These are phyloP conservation scores for Bostrychus sinensis DNA, from an alignment of 2,113 vertebrate species.

Conservation along the genomic window DNA sequence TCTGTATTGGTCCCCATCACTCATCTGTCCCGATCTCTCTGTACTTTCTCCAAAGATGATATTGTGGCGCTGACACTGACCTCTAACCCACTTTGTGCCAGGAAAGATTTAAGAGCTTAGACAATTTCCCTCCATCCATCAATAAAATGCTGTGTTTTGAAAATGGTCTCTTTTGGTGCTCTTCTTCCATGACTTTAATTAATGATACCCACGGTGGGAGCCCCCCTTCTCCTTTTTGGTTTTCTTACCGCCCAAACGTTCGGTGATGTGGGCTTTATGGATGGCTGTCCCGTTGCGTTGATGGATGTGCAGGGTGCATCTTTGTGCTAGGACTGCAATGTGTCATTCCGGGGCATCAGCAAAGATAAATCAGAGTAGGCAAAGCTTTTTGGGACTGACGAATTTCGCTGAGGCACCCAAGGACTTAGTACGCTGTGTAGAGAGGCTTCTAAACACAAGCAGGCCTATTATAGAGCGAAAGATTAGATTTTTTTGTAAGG, in stretches of 20 bases:
- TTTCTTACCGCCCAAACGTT: background rate
- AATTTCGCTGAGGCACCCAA: constrained; percentile 10
- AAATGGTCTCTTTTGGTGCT: background rate
- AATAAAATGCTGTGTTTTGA: background rate
- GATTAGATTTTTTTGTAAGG: background rate
- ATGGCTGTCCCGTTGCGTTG: constrained; percentile 19
- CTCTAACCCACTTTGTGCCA: background rate
- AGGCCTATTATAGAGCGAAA: background rate
- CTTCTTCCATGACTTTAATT: background rate
- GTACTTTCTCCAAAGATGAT: background rate
- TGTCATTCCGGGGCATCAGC: background rate
- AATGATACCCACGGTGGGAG: background rate
- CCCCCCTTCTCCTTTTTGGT: background rate
- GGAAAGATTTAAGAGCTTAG: background rate
- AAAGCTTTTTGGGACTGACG: constrained; percentile 10
- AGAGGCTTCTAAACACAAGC: background rate
- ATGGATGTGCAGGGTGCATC: constrained; percentile 32
- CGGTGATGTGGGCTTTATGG: constrained; percentile 8
- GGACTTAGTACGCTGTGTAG: constrained; percentile 6
- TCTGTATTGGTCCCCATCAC: background rate
- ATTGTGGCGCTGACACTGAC: background rate
- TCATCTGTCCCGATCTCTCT: background rate
- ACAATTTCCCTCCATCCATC: background rate
- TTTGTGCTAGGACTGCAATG: background rate
- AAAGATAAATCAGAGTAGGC: constrained; percentile 19